Percentiles rank a stretch among this genome's conserved stretches.
These are phyloP conservation scores for Antechinus stuartii DNA, from an alignment of 2,113 vertebrate genomes.

Conservation along the genomic window DNA sequence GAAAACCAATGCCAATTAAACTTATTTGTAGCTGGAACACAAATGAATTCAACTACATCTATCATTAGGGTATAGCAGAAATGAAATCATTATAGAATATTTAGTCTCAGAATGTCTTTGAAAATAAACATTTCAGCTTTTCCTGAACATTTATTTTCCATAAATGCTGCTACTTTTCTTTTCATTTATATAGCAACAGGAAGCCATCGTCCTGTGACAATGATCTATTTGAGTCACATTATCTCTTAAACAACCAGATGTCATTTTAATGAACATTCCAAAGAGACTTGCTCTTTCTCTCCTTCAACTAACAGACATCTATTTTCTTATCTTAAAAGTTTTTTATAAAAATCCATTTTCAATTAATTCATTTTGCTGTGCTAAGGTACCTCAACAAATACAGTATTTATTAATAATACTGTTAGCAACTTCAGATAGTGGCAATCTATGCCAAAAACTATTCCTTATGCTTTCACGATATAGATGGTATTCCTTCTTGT, in stretches of 20 bases:
- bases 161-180: background rate
- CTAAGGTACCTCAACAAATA: background rate
- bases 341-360: background rate
- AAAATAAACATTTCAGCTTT: background rate
- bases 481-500: background rate
- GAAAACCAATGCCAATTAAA: background rate
- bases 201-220: background rate
- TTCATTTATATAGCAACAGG: background rate
- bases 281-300: background rate
- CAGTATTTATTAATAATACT: background rate
- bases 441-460: background rate
- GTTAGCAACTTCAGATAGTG: background rate
- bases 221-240: background rate
- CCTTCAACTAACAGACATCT: background rate
- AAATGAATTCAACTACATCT: background rate
- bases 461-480: background rate
- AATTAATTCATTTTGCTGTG: background rate
- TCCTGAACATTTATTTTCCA: background rate
- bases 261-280: constrained; percentile 29
- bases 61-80: background rate
- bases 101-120: background rate
- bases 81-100: background rate
- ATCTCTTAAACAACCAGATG: constrained; percentile 12
- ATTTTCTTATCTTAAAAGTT: constrained; percentile 3
- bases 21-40: background rate